phyloP scores from a whole-genome alignment of 2,888 invertebrate species.

The Tridacna crocea region DNA sequence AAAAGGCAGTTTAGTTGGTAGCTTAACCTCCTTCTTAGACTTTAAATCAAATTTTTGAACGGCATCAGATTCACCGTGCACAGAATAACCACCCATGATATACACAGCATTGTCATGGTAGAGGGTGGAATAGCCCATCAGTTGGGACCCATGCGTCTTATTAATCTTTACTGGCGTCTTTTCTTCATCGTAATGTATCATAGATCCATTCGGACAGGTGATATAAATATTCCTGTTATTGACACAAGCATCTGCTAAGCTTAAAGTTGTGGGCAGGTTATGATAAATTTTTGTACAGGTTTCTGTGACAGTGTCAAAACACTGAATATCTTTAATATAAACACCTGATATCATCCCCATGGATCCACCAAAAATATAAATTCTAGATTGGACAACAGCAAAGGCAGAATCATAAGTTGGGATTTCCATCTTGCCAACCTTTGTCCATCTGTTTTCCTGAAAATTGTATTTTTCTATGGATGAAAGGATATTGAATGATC shows the following conservation, averaged over 20 bases:
- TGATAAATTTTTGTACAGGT: slow-evolving; percentile 57
- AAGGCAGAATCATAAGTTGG: slow-evolving; percentile 69
- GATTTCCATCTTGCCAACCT: slow-evolving; percentile 57
- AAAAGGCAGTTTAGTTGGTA: slow-evolving; percentile 58
- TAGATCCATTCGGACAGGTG: slow-evolving; percentile 62
- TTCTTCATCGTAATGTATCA: slow-evolving; percentile 53
- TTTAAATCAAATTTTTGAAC: slow-evolving; percentile 56
- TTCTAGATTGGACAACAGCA: slow-evolving; percentile 63
- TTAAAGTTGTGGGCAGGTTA: slow-evolving; percentile 56
- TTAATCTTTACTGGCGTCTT: slow-evolving; percentile 39
- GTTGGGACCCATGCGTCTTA: slow-evolving; percentile 38
- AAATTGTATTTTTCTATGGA: slow-evolving; percentile 68
- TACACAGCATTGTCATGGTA: slow-evolving; percentile 49
- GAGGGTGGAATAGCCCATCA: slow-evolving; percentile 59
- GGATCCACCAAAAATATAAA: slow-evolving; percentile 72
- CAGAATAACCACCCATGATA: slow-evolving; percentile 62
- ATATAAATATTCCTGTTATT: slow-evolving; percentile 56
- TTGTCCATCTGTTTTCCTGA: slow-evolving; percentile 57
- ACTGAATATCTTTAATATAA: slow-evolving; percentile 71
- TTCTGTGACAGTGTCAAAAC: slow-evolving; percentile 64
- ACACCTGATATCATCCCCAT: slow-evolving; percentile 63
- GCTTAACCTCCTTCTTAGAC: slow-evolving; percentile 29
- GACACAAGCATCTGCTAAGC: slow-evolving; percentile 51
- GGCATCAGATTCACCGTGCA: slow-evolving; percentile 44
- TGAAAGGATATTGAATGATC: slow-evolving; percentile 57